Percentiles rank a stretch among this genome's conserved stretches.
These are phyloP conservation scores for Recurvirostra avosetta DNA, from an alignment of 2,113 vertebrate species.

Conservation along the genomic window DNA sequence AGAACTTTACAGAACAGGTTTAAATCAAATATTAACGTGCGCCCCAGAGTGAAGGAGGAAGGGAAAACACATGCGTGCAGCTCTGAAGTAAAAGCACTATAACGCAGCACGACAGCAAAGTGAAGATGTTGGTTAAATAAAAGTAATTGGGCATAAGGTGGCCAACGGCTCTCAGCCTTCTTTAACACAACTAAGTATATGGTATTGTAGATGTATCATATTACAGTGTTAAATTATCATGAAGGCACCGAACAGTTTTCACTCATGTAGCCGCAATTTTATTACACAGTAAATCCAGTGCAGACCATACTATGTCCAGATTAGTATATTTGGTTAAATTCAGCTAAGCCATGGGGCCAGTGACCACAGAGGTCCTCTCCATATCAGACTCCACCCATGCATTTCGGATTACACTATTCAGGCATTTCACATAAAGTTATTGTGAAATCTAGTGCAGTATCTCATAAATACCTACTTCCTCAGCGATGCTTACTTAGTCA, in stretches of 20 bases:
- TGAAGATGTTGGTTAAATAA: neutral
- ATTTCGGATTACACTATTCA: neutral
- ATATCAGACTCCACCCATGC: neutral
- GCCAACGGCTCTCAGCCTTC: neutral
- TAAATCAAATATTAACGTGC: slow-evolving; percentile 19
- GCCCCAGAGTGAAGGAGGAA: neutral
- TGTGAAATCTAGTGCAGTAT: neutral
- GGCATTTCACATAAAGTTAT: neutral
- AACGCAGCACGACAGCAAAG: neutral
- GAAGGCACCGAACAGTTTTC: slow-evolving; percentile 34
- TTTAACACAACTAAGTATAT: neutral
- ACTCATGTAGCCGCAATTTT: slow-evolving; percentile 24
- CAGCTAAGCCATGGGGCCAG: neutral
- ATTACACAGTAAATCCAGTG: slow-evolving; percentile 37
- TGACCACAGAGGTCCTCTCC: neutral
- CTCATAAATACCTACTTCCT: neutral
- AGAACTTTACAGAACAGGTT: slow-evolving; percentile 34
- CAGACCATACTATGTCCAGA: slow-evolving; percentile 14
- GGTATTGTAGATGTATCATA: neutral
- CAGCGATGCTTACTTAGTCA: neutral
- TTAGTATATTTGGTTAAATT: slow-evolving; percentile 20
- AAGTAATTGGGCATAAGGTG: neutral
- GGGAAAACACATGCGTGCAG: neutral
- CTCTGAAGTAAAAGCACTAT: neutral
- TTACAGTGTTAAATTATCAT: slow-evolving; percentile 20